Evolutionary conservation across 2,797 vertebrate genomes (phyloP), one percentile per base, ranked within the genome.

Genomic region (Molossus alvarezi): DNA sequence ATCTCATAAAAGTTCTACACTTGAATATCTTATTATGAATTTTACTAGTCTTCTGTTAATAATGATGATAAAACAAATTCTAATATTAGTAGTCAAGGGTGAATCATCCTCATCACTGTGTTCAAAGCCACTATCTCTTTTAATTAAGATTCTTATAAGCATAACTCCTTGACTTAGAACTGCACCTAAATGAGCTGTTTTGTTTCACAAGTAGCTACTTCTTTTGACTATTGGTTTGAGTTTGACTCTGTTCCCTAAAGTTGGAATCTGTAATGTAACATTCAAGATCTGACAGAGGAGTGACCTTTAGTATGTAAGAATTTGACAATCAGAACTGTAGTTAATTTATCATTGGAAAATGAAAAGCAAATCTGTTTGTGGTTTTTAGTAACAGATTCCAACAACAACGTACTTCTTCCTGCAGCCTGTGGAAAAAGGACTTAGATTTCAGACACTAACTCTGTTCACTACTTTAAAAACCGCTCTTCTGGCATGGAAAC

Each of bases 131-230:
- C 21, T 21, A 18, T 55, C 41, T 57, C n/a, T 58, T 87, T 6
- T 80, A 84, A 82, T 83, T 88, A 92, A 4, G 9, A 80, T 95
- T 89, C 29, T 72, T 91, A 33, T n/a, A 27, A 84, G 20, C 88
- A 77, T 48, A 57, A 95, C 2, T 77, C 29, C 23, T 84, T 86
- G 57, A 67, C 25, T 37, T 67, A 55, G 11, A 37, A 65, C 18
- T 80, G 55, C 0, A 48, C 29, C 9, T 58, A 45, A 67, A 17
- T 88, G 55, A 57, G 51, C 20, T 51, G 5, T 83, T 79, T 92
- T 81, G 27, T 33, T 91, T 92, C 76, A 1, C 3, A 60, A 11
- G n/a, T 77, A 25, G 0, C 7, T 58, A 20, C 83, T 86, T 82
- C 14, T 82, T 85, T 83, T 91, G 62, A 55, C 25, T 79, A 17